phyloP scores from a whole-genome alignment of 2,113 vertebrate genomes.

The Dasyurus viverrinus region DNA sequence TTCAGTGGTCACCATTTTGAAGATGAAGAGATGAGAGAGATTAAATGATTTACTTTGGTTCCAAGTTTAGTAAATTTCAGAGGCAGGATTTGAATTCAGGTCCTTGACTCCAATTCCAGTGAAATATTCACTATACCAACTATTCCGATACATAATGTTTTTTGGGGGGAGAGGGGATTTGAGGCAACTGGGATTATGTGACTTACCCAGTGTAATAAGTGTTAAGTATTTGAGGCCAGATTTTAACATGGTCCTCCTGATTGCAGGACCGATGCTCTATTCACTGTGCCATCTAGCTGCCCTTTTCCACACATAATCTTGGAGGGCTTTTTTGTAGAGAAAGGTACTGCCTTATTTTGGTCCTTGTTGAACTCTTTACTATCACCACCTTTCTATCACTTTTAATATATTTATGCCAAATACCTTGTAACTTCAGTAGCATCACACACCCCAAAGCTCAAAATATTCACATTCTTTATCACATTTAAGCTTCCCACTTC shows the following conservation, averaged over 20 bases:
- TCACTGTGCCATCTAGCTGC: too few species aligned
- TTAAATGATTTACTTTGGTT: neutral
- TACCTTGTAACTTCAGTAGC: neutral
- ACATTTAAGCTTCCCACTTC: neutral
- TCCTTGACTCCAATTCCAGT: neutral
- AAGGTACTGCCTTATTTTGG: neutral
- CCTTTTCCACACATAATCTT: neutral
- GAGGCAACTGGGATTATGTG: too few species aligned
- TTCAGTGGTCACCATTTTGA: neutral
- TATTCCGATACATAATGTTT: neutral
- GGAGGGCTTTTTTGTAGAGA: neutral
- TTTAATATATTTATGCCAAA: neutral
- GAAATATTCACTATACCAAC: neutral
- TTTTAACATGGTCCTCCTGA: too few species aligned
- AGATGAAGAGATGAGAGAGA: neutral
- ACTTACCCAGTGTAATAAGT: too few species aligned
- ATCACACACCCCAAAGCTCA: neutral
- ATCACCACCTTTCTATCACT: neutral
- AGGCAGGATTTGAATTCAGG: neutral
- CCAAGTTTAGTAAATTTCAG: neutral
- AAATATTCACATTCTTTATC: neutral
- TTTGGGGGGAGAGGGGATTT: too few species aligned
- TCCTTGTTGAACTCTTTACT: neutral
- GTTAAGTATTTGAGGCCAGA: too few species aligned
- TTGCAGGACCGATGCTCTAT: too few species aligned